A percentile compares a stretch with the other conserved stretches of the same genome.
Evolutionary conservation across 2,797 vertebrate species (phyloP).

Genomic region (Hapalemur alaotrensis): DNA sequence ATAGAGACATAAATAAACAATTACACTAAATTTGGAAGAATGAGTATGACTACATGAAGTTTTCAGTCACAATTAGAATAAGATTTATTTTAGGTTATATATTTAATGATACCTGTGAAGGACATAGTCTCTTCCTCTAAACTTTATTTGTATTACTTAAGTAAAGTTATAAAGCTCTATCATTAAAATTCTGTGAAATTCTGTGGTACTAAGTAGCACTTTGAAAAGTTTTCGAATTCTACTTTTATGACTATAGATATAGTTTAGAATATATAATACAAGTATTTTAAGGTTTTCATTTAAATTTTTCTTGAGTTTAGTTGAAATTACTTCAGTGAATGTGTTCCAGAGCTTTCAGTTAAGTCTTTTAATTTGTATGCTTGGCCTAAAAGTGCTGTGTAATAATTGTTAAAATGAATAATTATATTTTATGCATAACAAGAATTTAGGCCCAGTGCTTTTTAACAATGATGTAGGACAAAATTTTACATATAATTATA

Average conservation of each 20-base stretch:
- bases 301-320: neutral
- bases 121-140: neutral
- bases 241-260: neutral
- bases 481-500: conserved; percentile 4
- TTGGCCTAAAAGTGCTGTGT: neutral
- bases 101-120: neutral
- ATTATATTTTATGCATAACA: conserved; percentile 31
- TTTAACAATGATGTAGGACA: conserved; percentile 15
- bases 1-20: neutral
- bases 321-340: neutral
- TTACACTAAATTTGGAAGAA: neutral
- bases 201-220: neutral
- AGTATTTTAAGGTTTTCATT: neutral
- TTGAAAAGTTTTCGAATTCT: conserved; percentile 34
- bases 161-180: neutral
- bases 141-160: neutral
- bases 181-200: conserved; percentile 6
- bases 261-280: neutral
- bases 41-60: neutral
- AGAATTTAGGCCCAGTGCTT: conserved; percentile 4
- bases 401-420: conserved; percentile 42
- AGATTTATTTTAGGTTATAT: neutral
- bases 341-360: neutral
- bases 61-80: neutral
- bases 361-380: neutral